phyloP scores from a whole-genome alignment of 2,113 vertebrate species.

The Cryptotis parvus region DNA sequence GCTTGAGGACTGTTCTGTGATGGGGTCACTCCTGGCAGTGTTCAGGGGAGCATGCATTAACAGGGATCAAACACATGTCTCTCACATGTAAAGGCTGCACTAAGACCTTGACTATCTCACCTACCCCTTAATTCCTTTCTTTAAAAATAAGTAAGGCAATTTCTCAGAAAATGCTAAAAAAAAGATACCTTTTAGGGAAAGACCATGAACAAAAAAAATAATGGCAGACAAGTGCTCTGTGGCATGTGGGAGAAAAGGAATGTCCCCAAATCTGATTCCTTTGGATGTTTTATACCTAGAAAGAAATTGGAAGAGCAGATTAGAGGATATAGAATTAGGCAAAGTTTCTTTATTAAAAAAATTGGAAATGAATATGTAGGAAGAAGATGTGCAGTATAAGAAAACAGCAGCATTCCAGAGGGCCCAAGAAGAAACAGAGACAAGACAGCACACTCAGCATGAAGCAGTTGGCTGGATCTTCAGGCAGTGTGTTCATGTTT shows the following conservation, averaged over 20 bases:
- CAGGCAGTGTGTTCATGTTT: neutral
- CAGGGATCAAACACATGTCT: too few species aligned
- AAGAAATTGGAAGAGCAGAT: neutral
- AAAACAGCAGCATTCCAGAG: neutral
- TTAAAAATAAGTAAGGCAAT: too few species aligned
- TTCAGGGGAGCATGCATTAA: too few species aligned
- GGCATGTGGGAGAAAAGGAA: neutral
- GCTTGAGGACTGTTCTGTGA: too few species aligned
- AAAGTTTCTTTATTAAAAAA: neutral
- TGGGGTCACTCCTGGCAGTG: too few species aligned
- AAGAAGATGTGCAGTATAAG: neutral
- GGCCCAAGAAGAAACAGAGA: neutral
- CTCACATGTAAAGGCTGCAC: too few species aligned
- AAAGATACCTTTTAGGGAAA: neutral
- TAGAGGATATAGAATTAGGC: neutral
- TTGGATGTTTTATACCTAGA: too few species aligned
- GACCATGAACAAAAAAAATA: neutral
- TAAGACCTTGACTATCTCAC: too few species aligned
- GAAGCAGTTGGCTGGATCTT: neutral
- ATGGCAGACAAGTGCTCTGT: neutral
- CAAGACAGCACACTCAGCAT: accelerated
- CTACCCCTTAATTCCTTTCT: too few species aligned
- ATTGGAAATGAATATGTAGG: neutral
- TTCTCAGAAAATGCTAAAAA: neutral
- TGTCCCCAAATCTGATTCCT: neutral